phyloP scores from a whole-genome alignment of 2,888 invertebrate species.

The Cataglyphis altisquamis region DNA sequence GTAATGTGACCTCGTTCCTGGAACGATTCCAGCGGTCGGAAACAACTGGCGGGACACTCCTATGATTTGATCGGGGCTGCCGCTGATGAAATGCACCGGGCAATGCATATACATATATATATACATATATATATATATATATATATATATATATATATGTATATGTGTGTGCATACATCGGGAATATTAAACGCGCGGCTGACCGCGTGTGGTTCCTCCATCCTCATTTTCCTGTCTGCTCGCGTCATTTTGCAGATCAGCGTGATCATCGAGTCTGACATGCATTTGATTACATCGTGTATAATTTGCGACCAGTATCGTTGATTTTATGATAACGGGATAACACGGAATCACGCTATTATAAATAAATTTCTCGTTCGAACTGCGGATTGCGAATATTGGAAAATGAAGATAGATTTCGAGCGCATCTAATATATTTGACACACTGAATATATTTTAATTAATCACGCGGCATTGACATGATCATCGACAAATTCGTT shows the following conservation, averaged over 20 bases:
- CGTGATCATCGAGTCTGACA: background rate
- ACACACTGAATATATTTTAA: background rate
- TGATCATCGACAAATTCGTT: background rate
- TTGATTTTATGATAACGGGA: background rate
- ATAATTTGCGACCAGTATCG: conserved; percentile 6
- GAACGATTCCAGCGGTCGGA: conserved; percentile 62
- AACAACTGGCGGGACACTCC: conserved; percentile 39
- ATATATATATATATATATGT: background rate
- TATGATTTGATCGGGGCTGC: conserved; percentile 56
- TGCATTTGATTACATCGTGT: conserved; percentile 24
- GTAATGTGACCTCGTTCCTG: conserved; percentile 46
- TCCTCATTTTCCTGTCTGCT: background rate
- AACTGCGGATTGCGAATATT: background rate
- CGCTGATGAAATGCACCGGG: conserved; percentile 62
- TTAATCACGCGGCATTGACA: background rate
- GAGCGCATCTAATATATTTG: background rate
- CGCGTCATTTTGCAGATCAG: conserved; percentile 29
- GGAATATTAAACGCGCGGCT: conserved; percentile 65
- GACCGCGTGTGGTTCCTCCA: background rate
- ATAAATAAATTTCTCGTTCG: conserved; percentile 5
- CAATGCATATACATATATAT: conserved; percentile 59
- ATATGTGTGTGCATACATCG: background rate
- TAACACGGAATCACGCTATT: background rate
- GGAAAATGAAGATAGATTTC: background rate
- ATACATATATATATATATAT: too few species aligned